Evolutionary conservation across 2,888 invertebrate genomes (phyloP), one percentile per base, ranked within the genome.

Genomic region (Spodoptera exigua): DNA sequence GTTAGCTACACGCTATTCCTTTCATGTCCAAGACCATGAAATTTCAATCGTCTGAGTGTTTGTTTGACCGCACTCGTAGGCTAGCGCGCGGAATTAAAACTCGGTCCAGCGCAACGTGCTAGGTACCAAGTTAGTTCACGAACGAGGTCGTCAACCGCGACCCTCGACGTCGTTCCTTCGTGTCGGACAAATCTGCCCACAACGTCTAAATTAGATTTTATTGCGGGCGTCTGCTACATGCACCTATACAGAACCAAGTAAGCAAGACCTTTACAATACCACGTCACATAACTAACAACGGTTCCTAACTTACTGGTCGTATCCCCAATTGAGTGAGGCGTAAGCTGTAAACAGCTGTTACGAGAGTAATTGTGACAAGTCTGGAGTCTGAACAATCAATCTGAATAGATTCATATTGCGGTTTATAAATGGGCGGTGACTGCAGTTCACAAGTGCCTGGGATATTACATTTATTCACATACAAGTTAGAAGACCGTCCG

Each of bases 141-240:
- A 56, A 63, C 67, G 84, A 89, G 93, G 92, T 93, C 92, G 88
- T 88, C 91, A 91, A 92, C 93, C 93, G 90, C 83, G 84, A 87
- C 89, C 89, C 87, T 83, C 82, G 40, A 79, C 81, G 83, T 79
- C 81, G 83, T 79, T 81, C 83, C 89, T 80, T 88, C 86, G 82
- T 81, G 85, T 84, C 89, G 88, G 88, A 92, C 91, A 92, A 93
- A 93, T 93, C 93, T 90, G 90, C 86, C 81, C 82, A 84, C 87
- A 82, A 93, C 88, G 92, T 92, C 92, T 93, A 94, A 93, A 94
- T 94, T 94, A 93, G 93, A 94, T 93, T 93, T 94, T 93, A 93
- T 93, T 93, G 89, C 92, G 81, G 86, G 86, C 92, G 93, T 91
- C 92, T 90, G 90, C 85, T 84, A 84, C 84, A 85, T 81, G 78